phyloP scores from a whole-genome alignment of 2,888 invertebrate species.

The Hermodice carunculata region DNA sequence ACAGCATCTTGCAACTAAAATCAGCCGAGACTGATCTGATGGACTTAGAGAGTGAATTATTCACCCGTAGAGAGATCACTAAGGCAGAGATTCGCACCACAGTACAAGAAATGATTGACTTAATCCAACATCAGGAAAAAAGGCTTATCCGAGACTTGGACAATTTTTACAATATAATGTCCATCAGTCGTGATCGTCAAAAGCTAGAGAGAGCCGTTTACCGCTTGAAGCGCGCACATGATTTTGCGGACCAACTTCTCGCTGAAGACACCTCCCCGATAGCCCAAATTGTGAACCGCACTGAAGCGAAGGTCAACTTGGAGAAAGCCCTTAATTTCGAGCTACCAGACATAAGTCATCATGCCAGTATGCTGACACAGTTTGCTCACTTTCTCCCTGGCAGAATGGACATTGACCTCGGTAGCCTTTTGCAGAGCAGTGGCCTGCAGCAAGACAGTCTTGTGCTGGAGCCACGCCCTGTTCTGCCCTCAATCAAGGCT shows the following conservation, averaged over 20 bases:
- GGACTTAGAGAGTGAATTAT: constrained; percentile 40
- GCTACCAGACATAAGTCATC: constrained; percentile 31
- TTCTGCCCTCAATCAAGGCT: constrained; percentile 27
- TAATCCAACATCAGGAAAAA: constrained; percentile 25
- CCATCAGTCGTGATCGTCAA: constrained; percentile 34
- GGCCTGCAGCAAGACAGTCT: neutral
- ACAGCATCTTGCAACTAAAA: constrained; percentile 33
- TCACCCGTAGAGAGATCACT: constrained; percentile 32
- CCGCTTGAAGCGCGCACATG: constrained; percentile 32
- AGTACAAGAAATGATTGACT: constrained; percentile 17
- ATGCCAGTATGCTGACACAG: constrained; percentile 29
- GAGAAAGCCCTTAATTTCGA: constrained; percentile 31
- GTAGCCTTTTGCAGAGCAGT: constrained; percentile 26
- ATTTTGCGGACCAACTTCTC: constrained; percentile 37
- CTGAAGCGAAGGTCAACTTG: constrained; percentile 35
- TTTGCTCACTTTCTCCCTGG: constrained; percentile 34
- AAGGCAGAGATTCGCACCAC: constrained; percentile 32
- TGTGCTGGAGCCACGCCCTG: constrained; percentile 13
- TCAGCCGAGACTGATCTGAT: constrained; percentile 26
- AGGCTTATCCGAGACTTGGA: constrained; percentile 24
- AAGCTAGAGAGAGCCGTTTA: constrained; percentile 32
- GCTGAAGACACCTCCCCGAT: constrained; percentile 37
- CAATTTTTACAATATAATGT: constrained; percentile 31
- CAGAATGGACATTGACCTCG: constrained; percentile 15
- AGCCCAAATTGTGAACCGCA: constrained; percentile 34